Evolutionary conservation across 2,888 invertebrate genomes (phyloP).

Genomic region (Chamaedrilus cognettii): DNA sequence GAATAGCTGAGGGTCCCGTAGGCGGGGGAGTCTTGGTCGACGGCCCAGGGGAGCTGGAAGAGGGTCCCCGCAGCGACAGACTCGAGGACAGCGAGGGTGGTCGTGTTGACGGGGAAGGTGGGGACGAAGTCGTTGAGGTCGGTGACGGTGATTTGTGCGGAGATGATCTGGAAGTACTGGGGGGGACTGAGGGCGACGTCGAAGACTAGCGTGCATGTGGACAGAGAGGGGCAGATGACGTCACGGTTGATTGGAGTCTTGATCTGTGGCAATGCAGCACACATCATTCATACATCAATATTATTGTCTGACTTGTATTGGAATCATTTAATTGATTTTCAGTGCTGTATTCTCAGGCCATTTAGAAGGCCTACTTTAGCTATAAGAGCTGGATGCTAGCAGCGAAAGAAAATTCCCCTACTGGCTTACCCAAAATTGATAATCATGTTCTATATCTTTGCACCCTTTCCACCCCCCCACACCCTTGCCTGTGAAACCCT

Average conservation of each 20-base stretch:
- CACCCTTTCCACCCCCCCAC: too few relatives aligned
- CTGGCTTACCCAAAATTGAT: too few relatives aligned
- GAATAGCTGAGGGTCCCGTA: slow-evolving; percentile 13
- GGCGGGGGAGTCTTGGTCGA: slow-evolving; percentile 12
- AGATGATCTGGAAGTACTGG: slow-evolving; percentile 14
- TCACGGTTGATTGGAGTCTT: slow-evolving; percentile 12
- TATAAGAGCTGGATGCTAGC: too few relatives aligned
- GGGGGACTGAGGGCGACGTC: slow-evolving; percentile 15
- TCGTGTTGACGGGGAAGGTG: slow-evolving; percentile 1
- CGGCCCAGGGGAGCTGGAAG: slow-evolving; percentile 10
- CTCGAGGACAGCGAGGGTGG: slow-evolving; percentile 9
- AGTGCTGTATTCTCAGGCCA: too few relatives aligned
- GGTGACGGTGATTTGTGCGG: slow-evolving; percentile 13
- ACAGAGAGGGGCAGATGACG: slow-evolving; percentile 9
- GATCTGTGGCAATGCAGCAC: background rate
- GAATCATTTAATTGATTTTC: too few relatives aligned
- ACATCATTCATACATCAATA: too few relatives aligned
- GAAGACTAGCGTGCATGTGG: slow-evolving; percentile 4
- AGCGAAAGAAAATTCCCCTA: too few relatives aligned
- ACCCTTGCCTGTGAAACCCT: too few relatives aligned
- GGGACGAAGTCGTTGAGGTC: slow-evolving; percentile 20
- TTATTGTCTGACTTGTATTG: too few relatives aligned
- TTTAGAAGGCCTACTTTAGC: too few relatives aligned
- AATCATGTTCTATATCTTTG: too few relatives aligned
- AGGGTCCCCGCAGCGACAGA: slow-evolving; percentile 11